phyloP scores from a whole-genome alignment of 2,888 invertebrate species.

The Drosophila mercatorum region DNA sequence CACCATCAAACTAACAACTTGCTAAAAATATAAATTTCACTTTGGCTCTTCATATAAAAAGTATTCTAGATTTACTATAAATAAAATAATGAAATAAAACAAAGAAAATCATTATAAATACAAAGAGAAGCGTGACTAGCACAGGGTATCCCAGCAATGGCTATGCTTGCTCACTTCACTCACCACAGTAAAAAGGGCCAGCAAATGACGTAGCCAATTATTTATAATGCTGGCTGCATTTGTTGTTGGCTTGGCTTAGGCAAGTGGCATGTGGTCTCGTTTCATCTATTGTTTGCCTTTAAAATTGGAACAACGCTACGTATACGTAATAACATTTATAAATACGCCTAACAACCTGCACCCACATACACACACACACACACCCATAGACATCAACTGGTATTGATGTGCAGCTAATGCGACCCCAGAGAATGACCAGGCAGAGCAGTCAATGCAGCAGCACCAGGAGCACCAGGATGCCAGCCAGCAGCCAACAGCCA shows the following conservation, averaged over 20 bases:
- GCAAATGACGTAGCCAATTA: conserved; percentile 46
- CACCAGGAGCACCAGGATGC: background rate
- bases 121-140: background rate
- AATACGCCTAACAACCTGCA: conserved; percentile 74
- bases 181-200: background rate
- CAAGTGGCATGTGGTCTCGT: conserved; percentile 13
- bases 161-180: background rate
- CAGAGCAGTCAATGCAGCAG: conserved; percentile 32
- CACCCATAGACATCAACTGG: background rate
- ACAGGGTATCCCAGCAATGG: background rate
- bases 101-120: no score
- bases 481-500: conserved; percentile 19
- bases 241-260: conserved; percentile 10
- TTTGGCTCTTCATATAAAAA: no score
- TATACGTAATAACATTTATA: conserved; percentile 81
- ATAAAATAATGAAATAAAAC: no score
- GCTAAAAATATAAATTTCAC: no score
- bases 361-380: background rate
- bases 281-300: conserved; percentile 61
- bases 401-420: conserved; percentile 80
- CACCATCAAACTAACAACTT: no score
- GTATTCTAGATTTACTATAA: no score
- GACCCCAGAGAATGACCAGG: conserved; percentile 73
- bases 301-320: conserved; percentile 66
- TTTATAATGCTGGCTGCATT: conserved; percentile 33